A percentile compares a stretch with the other conserved stretches of the same genome.
phyloP scores from a whole-genome alignment of 2,888 invertebrate genomes.

The Disparrhopalites patrizii region DNA sequence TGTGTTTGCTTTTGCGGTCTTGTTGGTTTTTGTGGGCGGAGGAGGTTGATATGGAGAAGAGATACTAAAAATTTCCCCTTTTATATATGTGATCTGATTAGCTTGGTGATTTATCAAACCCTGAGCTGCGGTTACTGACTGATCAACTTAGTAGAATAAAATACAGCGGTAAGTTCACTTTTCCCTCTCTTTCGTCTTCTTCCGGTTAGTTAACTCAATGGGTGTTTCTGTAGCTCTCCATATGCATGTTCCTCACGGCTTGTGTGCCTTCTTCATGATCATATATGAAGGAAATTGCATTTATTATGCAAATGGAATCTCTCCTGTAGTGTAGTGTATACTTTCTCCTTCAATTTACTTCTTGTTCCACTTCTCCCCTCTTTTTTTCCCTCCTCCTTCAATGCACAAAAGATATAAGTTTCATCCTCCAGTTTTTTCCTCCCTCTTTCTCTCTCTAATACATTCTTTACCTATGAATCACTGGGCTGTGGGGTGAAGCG shows the following conservation, averaged over 20 bases:
- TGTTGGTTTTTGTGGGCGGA: too few relatives aligned
- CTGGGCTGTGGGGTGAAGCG: too few relatives aligned
- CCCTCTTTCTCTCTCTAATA: neutral
- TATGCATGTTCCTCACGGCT: neutral
- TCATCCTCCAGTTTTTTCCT: neutral
- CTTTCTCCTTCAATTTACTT: conserved; percentile 11
- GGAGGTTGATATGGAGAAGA: too few relatives aligned
- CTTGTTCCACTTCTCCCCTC: conserved; percentile 10
- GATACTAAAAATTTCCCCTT: neutral
- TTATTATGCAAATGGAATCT: conserved; percentile 35
- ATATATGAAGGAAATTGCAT: conserved; percentile 30
- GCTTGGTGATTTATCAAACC: conserved; percentile 88
- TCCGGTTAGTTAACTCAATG: conserved; percentile 34
- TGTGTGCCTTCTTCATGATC: too few relatives aligned
- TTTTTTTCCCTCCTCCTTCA: neutral
- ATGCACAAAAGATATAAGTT: too few relatives aligned
- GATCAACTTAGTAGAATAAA: conserved; percentile 88
- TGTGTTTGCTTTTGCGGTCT: too few relatives aligned
- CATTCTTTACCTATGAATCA: too few relatives aligned
- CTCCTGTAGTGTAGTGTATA: too few relatives aligned
- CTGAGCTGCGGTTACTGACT: conserved; percentile 83
- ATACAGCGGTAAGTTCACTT: conserved; percentile 70
- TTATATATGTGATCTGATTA: conserved; percentile 51
- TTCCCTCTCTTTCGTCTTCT: conserved; percentile 18
- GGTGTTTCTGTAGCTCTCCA: conserved; percentile 13